Evolutionary conservation across 2,113 vertebrate genomes (phyloP), one percentile per base, ranked within the genome.

Genomic region (Gymnorhina tibicen): DNA sequence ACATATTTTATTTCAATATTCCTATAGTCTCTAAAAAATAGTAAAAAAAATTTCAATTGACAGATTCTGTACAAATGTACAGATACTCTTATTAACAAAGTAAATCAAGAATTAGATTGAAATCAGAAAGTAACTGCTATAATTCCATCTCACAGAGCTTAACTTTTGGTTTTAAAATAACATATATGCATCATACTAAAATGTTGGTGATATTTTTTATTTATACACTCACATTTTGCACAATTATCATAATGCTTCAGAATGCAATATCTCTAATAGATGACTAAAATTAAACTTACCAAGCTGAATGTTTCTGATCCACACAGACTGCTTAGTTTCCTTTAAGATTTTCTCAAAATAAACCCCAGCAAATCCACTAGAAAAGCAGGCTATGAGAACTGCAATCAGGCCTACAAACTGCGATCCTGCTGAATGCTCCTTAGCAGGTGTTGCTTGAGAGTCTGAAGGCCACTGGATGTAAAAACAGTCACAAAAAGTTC

Each of bases 341-440:
- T 99, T 99, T 58, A 99, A 98, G 94, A 99, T 99, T 97, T 99
- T 99, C 98, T 99, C 99, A 97, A 99, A 99, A 98, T 99, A 99
- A 94, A 99, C 99, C 1, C 99, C 99, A 39, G 99, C 99, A 86
- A 99, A 99, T 58, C 99, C 99, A 87, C 99, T 99, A 90, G 99
- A 99, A 97, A 99, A 99, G 96, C 99, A 99, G 0, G 99, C 99
- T 78, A 98, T 98, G 92, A 99, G 98, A 67, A 99, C 99, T 2
- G 99, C 99, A 19, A 98, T 89, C 93, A 99, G 98, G 10, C 99
- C 99, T 18, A 99, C 98, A 56, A 99, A 98, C 66, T 99, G 99
- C 3, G 99, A 99, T 81, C 99, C 98, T 6, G 99, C 87, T 11
- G 99, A 98, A 56, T 94, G 97, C 62, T 98, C 97, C 97, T 98